phyloP scores from a whole-genome alignment of 2,113 vertebrate species.

The Onychostoma macrolepis region DNA sequence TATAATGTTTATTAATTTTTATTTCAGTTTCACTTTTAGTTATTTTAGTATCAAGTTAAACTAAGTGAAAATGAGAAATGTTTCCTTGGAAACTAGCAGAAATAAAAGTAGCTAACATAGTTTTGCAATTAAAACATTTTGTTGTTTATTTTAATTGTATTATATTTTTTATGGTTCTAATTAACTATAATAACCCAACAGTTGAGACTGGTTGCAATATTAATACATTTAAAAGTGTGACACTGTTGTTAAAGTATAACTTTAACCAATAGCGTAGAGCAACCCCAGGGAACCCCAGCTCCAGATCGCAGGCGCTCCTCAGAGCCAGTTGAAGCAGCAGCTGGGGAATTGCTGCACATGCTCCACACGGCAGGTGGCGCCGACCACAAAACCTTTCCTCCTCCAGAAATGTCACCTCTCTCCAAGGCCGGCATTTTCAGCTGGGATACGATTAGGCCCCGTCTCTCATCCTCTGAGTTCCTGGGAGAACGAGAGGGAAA shows the following conservation, averaged over 20 bases:
- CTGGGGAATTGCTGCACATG: constrained; percentile 60
- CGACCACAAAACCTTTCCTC: constrained; percentile 33
- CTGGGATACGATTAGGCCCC: constrained; percentile 48
- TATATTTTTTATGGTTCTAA: too few species aligned
- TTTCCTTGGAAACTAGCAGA: too few species aligned
- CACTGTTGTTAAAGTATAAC: neutral
- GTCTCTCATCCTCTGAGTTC: constrained; percentile 46
- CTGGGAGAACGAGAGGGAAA: constrained; percentile 36
- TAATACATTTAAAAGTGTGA: neutral
- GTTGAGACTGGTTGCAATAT: neutral
- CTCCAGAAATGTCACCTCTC: constrained; percentile 56
- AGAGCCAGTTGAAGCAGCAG: constrained; percentile 51
- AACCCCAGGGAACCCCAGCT: neutral
- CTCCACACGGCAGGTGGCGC: constrained; percentile 52
- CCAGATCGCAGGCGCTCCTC: neutral
- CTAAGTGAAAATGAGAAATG: too few species aligned
- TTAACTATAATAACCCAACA: neutral
- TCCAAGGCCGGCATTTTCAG: constrained; percentile 55
- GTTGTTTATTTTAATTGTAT: too few species aligned
- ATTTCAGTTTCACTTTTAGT: too few species aligned
- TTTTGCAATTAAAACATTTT: too few species aligned
- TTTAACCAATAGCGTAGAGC: neutral
- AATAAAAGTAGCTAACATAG: too few species aligned
- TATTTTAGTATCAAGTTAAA: too few species aligned
- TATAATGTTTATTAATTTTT: too few species aligned